Base-by-base conservation (phyloP, 2,888 invertebrate species). In the Anaspis maculata region DNA sequence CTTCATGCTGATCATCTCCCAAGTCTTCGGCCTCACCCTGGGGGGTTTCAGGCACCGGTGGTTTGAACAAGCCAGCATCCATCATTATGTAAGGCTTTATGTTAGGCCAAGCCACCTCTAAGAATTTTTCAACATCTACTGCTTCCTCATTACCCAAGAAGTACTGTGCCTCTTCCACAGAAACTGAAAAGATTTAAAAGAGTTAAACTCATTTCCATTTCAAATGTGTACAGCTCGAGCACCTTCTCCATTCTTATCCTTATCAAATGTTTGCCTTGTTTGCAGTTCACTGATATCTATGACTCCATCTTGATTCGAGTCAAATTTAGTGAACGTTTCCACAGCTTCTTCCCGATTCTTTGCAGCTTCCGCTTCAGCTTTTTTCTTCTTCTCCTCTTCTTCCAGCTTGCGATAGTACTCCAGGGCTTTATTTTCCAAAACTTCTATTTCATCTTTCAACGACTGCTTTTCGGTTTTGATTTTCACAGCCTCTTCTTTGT, bases 161-260 rank as follows among this genome's bases (percentile, higher is more conserved):
- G 54, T 71, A 79, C 54, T 75, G 77, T 0, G 88, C 83, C 69
- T 97, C 96, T 37, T 92, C 92, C 13, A 80, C 79, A 37, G 84
- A 78, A 10, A 97, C 89, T 63, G 30, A 32, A 51, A 46, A 19
- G 9, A 19, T 19, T 27, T n/a, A 16, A 32, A 19, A 9, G 19
- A 19, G 9, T 19, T 5, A 9, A 19, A 24, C 4, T 11, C 10
- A 24, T 24, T 24, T 7, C 5, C 7, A 24, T 24, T 24, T 24
- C 10, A 6, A 36, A 27, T 10, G 37, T 48, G n/a, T n/a, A n/a
- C n/a, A n/a, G n/a, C n/a, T n/a, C n/a, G n/a, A n/a, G n/a, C n/a
- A 62, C 63, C 62, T 51, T 76, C 76, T 5, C 94, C 95, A 70
- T 95, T 83, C 39, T 79, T 78, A 65, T 97, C 84, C 49, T 79